These are phyloP conservation scores for Bombylius major DNA, from an alignment of 2,888 invertebrate genomes.

Conservation along the genomic window DNA sequence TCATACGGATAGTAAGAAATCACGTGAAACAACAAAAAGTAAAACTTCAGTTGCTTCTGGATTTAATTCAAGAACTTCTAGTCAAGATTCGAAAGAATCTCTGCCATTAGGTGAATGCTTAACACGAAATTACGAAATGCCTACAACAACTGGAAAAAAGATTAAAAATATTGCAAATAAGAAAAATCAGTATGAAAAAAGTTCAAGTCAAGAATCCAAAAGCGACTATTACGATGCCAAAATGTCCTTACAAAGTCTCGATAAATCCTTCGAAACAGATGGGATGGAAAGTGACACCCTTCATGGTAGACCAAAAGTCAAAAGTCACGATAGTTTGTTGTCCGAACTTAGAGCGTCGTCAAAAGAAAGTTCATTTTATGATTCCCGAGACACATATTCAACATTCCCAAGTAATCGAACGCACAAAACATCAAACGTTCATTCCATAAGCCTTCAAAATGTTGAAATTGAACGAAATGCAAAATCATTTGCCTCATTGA, in stretches of 20 bases:
- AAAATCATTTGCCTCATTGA: constrained; percentile 26
- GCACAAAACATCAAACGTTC: constrained; percentile 48
- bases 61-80: constrained; percentile 47
- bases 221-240: constrained; percentile 58
- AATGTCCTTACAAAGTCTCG: constrained; percentile 27
- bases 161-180: constrained; percentile 30
- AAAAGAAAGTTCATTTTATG: constrained; percentile 39
- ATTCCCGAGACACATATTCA: constrained; percentile 47
- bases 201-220: constrained; percentile 57
- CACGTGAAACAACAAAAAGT: constrained; percentile 49
- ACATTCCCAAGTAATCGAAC: constrained; percentile 47
- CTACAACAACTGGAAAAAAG: constrained; percentile 36
- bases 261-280: constrained; percentile 13
- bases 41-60: constrained; percentile 48
- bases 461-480: constrained; percentile 53
- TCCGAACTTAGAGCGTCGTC: constrained; percentile 37
- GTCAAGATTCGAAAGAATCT: constrained; percentile 46
- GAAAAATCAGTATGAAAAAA: constrained; percentile 40
- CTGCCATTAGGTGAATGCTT: constrained; percentile 29
- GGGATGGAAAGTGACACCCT: constrained; percentile 22
- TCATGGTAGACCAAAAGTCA: constrained; percentile 35
- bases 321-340: constrained; percentile 47
- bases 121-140: constrained; percentile 39
- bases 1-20: constrained; percentile 53
- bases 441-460: constrained; percentile 56